These are phyloP conservation scores for Oreochromis grahami DNA, from an alignment of 2,797 vertebrate genomes.

Conservation along the genomic window DNA sequence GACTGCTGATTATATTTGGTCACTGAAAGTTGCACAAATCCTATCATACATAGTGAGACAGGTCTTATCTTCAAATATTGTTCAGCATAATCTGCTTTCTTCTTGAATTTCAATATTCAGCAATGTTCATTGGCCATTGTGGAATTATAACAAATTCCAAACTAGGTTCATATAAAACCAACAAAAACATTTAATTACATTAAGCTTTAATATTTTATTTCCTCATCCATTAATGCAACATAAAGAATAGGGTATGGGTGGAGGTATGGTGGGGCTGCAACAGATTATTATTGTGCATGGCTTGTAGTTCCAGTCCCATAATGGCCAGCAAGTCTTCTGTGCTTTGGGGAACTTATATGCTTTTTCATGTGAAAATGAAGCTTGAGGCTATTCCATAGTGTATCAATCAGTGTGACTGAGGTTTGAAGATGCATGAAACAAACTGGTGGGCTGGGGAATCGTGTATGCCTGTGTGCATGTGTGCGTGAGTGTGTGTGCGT, in stretches of 20 bases:
- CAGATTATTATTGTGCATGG: constrained; percentile 46
- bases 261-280: background rate
- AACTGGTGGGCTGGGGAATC: constrained; percentile 21
- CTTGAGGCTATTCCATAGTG: constrained; percentile 64
- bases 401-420: constrained; percentile 75
- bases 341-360: constrained; percentile 31
- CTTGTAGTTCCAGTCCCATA: constrained; percentile 21
- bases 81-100: background rate
- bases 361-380: constrained; percentile 66
- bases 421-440: constrained; percentile 73
- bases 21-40: background rate
- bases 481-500: background rate
- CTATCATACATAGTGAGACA: background rate
- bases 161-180: constrained; percentile 23
- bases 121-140: constrained; percentile 20
- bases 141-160: constrained; percentile 9
- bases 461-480: background rate
- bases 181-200: constrained; percentile 34
- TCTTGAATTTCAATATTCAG: constrained; percentile 24
- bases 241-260: background rate
- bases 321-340: constrained; percentile 34
- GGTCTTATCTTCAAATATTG: background rate
- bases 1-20: constrained; percentile 1
- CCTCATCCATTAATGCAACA: constrained; percentile 43
- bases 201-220: constrained; percentile 45